A percentile compares a stretch with the other conserved stretches of the same genome.
phyloP scores from a whole-genome alignment of 2,797 vertebrate species.

The Champsocephalus gunnari region DNA sequence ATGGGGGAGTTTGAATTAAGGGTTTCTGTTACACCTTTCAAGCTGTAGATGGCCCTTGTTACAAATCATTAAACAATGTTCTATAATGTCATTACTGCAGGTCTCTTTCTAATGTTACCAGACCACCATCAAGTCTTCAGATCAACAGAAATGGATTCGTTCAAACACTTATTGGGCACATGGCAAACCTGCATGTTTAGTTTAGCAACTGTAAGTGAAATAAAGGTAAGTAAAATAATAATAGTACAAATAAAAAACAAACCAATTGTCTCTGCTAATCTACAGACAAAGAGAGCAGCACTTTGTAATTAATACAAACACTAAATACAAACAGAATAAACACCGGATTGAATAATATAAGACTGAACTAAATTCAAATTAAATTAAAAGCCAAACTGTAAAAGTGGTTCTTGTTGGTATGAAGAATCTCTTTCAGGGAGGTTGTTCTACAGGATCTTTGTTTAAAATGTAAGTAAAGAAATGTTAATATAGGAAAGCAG shows the following conservation, averaged over 20 bases:
- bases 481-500: background rate
- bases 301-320: too few relatives aligned
- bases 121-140: background rate
- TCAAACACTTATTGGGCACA: background rate
- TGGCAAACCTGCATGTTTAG: background rate
- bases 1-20: slow-evolving; percentile 18
- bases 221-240: too few relatives aligned
- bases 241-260: too few relatives aligned
- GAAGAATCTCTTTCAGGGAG: too few relatives aligned
- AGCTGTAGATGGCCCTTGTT: background rate
- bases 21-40: slow-evolving; percentile 25
- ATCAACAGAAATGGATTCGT: background rate
- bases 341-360: too few relatives aligned
- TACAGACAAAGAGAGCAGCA: too few relatives aligned
- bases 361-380: too few relatives aligned
- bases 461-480: background rate
- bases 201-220: background rate
- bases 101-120: background rate
- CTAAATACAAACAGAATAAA: too few relatives aligned
- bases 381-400: too few relatives aligned
- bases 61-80: slow-evolving; percentile 16
- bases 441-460: too few relatives aligned
- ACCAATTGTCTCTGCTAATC: too few relatives aligned
- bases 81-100: background rate
- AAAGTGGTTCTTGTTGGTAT: too few relatives aligned